Base-by-base conservation (phyloP, 37 sponge, comb jelly and placozoan genomes). In the Dysidea cf. avara region DNA sequence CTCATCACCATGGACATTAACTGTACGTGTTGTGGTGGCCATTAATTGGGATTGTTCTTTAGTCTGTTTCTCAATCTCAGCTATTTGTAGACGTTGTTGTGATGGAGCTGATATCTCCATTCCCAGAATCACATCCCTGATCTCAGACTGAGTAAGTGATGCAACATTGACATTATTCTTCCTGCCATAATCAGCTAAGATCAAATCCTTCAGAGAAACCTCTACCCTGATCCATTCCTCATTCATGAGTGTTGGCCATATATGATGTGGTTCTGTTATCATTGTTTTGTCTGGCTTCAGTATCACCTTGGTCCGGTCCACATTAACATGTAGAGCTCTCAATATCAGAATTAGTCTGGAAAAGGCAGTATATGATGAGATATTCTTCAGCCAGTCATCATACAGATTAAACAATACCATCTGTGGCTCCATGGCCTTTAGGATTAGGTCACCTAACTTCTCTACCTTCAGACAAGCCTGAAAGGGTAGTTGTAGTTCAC, bases 81-180 rank as follows among this genome's bases (percentile, higher is more conserved):
- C 99, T 40, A 97, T 97, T 79, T 97, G 99, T 58, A 94, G 99
- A 16, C 99, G 37, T 81, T 97, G 99, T 69, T 94, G 95, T 17
- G 95, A 94, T 32, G 99, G 99, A n/a, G 99, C 99, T 22, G 87
- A 86, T 74, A 97, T 97, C 85, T 97, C 99, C 99, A 97, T 97
- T 33, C 99, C 99, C 46, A 97, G 84, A 39, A 97, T 97, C 63
- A 97, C 94, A 58, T 97, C 99, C 3, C 99, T 79, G 75, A 97
- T 94, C 74, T 97, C 99, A 53, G 92, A 92, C 75, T 97, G 95
- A 30, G 99, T 97, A 64, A 97, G 77, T 0, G 95, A 95, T 21
- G 92, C 92, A 39, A 97, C 94, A 73, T 97, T 97, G 53, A 97
- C 99, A 80, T 97, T 97, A 85, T 97, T 97, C 66, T 97, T 97